Percentiles rank a stretch among this genome's conserved stretches.
Evolutionary conservation across 2,888 invertebrate species (phyloP).

Genomic region (Rhingia campestris): DNA sequence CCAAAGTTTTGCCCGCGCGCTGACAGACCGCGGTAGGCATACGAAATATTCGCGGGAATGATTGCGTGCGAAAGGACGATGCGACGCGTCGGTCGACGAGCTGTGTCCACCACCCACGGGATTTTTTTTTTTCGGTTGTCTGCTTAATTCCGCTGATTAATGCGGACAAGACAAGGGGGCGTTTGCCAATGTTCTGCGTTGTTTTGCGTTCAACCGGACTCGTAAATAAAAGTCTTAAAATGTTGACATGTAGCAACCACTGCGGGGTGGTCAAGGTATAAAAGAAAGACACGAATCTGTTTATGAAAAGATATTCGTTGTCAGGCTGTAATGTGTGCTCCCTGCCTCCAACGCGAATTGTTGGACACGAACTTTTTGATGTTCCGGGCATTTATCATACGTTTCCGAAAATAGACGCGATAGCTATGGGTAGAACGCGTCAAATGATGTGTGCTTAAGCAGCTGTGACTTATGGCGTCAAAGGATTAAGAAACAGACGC

Average conservation of each 20-base stretch:
- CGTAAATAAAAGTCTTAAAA: conserved; percentile 55
- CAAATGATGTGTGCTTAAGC: conserved; percentile 1
- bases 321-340: conserved; percentile 12
- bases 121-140: not conserved
- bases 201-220: conserved; percentile 69
- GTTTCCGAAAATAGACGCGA: conserved; percentile 36
- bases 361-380: not conserved
- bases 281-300: conserved; percentile 19
- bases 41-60: conserved; percentile 35
- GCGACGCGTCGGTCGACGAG: not conserved
- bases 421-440: conserved; percentile 1
- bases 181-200: conserved; percentile 40
- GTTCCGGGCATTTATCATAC: conserved; percentile 10
- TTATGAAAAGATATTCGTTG: not conserved
- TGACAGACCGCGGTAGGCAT: conserved; percentile 53
- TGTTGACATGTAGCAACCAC: conserved; percentile 60
- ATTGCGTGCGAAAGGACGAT: conserved; percentile 27
- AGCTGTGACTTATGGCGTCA: conserved; percentile 36
- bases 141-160: conserved; percentile 46
- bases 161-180: conserved; percentile 43
- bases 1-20: conserved; percentile 42
- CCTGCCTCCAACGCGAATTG: conserved; percentile 6
- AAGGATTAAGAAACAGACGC: conserved; percentile 23
- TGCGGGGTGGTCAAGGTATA: conserved; percentile 44
- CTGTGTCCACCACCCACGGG: conserved; percentile 40